Conservation (phyloP, 2,113 vertebrate genomes). For the Entelurus aequoreus region DNA sequence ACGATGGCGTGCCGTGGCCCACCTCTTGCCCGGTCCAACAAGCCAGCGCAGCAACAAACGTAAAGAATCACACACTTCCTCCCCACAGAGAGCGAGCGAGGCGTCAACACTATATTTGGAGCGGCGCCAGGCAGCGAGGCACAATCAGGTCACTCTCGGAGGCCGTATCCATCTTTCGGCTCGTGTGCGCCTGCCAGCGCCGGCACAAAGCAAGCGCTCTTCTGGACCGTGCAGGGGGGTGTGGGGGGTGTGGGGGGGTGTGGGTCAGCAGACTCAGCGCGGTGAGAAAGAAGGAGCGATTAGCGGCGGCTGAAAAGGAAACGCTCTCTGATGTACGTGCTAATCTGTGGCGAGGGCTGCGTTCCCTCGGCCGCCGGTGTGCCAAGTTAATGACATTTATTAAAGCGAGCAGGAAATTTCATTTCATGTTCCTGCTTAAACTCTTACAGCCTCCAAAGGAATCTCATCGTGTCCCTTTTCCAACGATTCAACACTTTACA, state of each 20-base stretch:
- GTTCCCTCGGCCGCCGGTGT: slow-evolving; percentile 41
- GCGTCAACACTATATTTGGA: slow-evolving; percentile 42
- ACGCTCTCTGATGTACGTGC: slow-evolving; percentile 57
- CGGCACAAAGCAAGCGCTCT: slow-evolving; percentile 66
- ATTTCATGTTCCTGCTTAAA: slow-evolving; percentile 24
- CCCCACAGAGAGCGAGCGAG: slow-evolving; percentile 38
- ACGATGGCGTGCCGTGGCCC: too few relatives aligned
- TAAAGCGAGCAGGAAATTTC: slow-evolving; percentile 19
- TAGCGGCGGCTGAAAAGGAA: slow-evolving; percentile 55
- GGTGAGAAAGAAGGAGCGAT: slow-evolving; percentile 49
- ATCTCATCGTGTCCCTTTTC: slow-evolving; percentile 1
- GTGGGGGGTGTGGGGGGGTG: not conserved
- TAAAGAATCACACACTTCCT: slow-evolving; percentile 24
- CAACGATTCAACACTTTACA: not conserved
- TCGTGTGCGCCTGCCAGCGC: slow-evolving; percentile 58
- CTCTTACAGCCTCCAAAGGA: slow-evolving; percentile 9
- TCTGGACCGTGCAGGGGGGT: slow-evolving; percentile 49
- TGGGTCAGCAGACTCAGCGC: slow-evolving; percentile 50
- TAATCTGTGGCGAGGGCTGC: slow-evolving; percentile 49
- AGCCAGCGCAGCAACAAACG: slow-evolving; percentile 4
- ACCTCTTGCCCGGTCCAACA: too few relatives aligned
- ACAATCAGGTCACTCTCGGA: slow-evolving; percentile 71
- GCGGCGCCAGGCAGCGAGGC: slow-evolving; percentile 50
- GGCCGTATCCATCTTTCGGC: slow-evolving; percentile 59
- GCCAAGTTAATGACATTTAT: slow-evolving; percentile 50